A percentile compares a stretch with the other conserved stretches of the same genome.
Conservation (phyloP, 2,113 vertebrate species). For the Uria lomvia region DNA sequence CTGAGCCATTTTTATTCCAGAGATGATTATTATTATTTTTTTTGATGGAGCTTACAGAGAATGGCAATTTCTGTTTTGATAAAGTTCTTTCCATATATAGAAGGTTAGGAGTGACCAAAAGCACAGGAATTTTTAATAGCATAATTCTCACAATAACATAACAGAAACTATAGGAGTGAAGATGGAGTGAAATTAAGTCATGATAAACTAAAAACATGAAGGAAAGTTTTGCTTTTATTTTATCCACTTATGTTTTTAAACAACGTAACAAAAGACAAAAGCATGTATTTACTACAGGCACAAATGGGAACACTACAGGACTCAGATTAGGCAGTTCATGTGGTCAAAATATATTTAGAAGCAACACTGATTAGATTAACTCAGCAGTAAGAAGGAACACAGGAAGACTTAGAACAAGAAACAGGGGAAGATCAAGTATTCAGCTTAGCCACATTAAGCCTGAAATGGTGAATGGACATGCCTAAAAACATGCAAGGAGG, state of each 20-base stretch:
- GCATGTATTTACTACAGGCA: background rate
- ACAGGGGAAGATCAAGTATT: background rate
- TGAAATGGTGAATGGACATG: background rate
- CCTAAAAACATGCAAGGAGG: background rate
- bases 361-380: constrained; percentile 52
- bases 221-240: background rate
- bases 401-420: background rate
- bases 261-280: background rate
- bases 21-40: background rate
- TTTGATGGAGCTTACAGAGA: background rate
- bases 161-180: background rate
- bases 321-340: background rate
- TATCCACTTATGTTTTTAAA: background rate
- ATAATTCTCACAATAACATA: background rate
- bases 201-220: background rate
- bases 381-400: constrained; percentile 1
- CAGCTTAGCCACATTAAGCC: background rate
- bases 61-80: background rate
- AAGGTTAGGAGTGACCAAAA: background rate
- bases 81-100: background rate
- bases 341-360: constrained; percentile 47
- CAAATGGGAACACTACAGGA: background rate
- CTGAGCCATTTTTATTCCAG: background rate
- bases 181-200: background rate
- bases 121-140: background rate